Evolutionary conservation across 2,888 invertebrate genomes (phyloP).

Genomic region (Epirrhoe tristata): DNA sequence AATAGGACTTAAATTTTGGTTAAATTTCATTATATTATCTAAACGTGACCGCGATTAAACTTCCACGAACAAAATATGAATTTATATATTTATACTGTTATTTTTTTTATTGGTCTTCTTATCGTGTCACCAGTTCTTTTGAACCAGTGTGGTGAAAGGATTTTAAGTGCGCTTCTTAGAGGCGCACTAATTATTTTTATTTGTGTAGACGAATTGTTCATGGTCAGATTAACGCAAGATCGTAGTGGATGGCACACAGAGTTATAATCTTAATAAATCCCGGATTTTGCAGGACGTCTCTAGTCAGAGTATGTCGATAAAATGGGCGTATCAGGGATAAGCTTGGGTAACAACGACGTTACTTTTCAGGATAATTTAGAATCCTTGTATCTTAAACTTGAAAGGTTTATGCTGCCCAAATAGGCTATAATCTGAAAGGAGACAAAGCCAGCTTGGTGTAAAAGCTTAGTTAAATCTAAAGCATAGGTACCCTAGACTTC

Average conservation of each 20-base stretch:
- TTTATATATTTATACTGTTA: background rate
- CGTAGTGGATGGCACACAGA: too few species aligned
- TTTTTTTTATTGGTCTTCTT: too few species aligned
- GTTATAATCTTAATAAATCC: background rate
- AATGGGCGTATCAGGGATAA: slow-evolving; percentile 4
- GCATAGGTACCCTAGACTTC: background rate
- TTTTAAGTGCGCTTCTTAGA: too few species aligned
- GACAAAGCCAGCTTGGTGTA: too few species aligned
- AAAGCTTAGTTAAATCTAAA: background rate
- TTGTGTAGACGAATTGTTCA: too few species aligned
- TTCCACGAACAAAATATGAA: background rate
- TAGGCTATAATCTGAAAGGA: too few species aligned
- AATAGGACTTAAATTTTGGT: background rate
- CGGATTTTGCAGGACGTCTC: background rate
- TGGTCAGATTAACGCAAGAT: too few species aligned
- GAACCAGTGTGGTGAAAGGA: too few species aligned
- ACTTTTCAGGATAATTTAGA: slow-evolving; percentile 9
- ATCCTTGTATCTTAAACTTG: background rate
- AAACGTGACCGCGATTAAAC: background rate
- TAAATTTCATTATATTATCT: background rate
- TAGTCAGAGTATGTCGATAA: slow-evolving; percentile 2
- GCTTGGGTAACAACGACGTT: slow-evolving; percentile 11
- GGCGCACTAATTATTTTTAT: too few species aligned
- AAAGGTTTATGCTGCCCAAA: too few species aligned
- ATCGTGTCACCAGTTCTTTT: too few species aligned